Evolutionary conservation across 2,113 vertebrate genomes (phyloP).

Genomic region (Axis porcinus): DNA sequence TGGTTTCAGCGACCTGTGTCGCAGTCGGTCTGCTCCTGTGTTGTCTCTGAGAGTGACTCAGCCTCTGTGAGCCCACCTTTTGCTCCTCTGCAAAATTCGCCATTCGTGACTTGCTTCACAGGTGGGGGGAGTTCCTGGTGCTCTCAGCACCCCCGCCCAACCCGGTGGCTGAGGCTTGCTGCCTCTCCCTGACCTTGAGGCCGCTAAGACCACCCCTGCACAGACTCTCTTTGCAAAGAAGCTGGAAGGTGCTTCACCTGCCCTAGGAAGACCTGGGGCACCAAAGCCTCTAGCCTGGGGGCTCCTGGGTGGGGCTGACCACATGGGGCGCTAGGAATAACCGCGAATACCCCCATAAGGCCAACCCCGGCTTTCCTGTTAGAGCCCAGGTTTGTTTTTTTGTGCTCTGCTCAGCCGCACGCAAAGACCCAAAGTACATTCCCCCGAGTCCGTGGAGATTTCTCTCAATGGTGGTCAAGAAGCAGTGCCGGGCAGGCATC

Average conservation of each 20-base stretch:
- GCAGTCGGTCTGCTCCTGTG: no score
- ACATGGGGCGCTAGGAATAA: neutral
- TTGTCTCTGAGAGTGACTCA: no score
- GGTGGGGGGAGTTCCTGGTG: no score
- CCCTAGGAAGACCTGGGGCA: neutral
- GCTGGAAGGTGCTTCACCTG: rapidly evolving
- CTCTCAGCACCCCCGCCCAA: neutral
- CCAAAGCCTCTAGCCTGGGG: neutral
- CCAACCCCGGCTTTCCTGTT: neutral
- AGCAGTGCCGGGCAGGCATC: neutral
- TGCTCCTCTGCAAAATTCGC: no score
- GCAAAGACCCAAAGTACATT: neutral
- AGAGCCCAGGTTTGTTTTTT: neutral
- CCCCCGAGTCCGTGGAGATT: neutral
- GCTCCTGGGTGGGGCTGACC: neutral
- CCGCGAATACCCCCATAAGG: rapidly evolving
- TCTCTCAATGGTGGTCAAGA: rapidly evolving
- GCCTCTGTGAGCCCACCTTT: no score
- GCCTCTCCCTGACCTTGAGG: neutral
- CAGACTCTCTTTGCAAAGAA: neutral
- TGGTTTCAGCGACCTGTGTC: no score
- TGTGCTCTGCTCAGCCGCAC: neutral
- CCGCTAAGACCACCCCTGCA: neutral
- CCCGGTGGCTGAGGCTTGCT: neutral
- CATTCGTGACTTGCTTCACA: no score